Conservation (phyloP, 2,888 invertebrate genomes). For the Sipunculus nudus region DNA sequence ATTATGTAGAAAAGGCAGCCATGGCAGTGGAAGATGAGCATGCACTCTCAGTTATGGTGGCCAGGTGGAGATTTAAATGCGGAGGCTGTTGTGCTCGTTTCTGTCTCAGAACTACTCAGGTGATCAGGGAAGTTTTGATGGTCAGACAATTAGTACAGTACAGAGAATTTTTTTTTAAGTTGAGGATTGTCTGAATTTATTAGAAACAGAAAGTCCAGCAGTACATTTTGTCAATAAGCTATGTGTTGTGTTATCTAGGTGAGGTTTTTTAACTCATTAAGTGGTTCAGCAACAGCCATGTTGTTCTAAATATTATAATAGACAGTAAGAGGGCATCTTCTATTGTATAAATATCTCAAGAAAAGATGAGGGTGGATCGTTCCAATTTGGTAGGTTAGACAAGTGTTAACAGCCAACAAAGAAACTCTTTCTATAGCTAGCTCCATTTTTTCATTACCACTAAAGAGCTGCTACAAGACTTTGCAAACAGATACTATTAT, state of each 20-base stretch:
- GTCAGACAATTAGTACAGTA: background rate
- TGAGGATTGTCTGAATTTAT: background rate
- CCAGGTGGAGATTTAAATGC: too few relatives aligned
- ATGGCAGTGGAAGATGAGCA: background rate
- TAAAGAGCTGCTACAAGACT: background rate
- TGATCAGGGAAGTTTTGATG: background rate
- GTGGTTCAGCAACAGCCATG: background rate
- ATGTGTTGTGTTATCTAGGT: background rate
- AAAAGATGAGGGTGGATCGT: background rate
- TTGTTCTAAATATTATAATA: background rate
- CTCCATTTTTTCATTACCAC: background rate
- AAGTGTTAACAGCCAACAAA: background rate
- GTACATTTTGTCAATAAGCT: too few relatives aligned
- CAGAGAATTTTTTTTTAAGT: too few relatives aligned
- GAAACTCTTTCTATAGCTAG: background rate
- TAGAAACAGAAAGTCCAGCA: background rate
- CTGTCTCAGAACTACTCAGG: too few relatives aligned
- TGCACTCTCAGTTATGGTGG: background rate
- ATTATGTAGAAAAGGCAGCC: background rate
- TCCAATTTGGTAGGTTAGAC: background rate
- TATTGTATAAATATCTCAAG: background rate
- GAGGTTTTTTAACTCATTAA: background rate
- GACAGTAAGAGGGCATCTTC: background rate
- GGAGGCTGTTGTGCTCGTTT: too few relatives aligned
- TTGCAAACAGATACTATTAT: background rate